Base-by-base conservation (phyloP, 2,797 vertebrate genomes). In the Fistularia commersonii region DNA sequence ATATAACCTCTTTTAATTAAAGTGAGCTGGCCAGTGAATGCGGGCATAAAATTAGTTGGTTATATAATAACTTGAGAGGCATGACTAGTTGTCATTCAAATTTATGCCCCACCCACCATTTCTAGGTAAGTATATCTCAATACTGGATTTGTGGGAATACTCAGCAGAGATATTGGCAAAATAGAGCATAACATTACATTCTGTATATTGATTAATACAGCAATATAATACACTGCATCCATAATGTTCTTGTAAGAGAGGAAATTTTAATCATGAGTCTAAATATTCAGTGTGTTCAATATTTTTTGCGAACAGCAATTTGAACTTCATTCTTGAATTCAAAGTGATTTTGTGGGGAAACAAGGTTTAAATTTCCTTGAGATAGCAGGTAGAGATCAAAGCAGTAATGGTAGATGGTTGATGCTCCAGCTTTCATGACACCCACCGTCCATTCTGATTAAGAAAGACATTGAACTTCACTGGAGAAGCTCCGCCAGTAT, bases 351-450 rank as follows among this genome's bases (percentile, higher is more conserved):
- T 45, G 15, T 32, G 57, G 35, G 53, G 40, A 50, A 43, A 47
- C 43, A 64, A 49, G 50, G 50, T 51, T 58, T n/a, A 58, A 46
- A 57, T 64, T 64, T 64, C 45, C n/a, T 45, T 8, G 10, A 12
- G 39, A 47, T 38, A 54, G 45, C 41, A 48, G 45, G 48, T 66
- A 35, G 6, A 39, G 35, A 14, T 63, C 59, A 48, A 46, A 56
- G 57, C 73, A 40, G 49, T 49, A 56, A 54, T 71, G 76, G 77
- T 77, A 64, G 72, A 81, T 74, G 76, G 69, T 79, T 71, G 61
- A 54, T 32, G 62, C 62, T 59, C 46, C 45, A 54, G 61, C 57
- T 49, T 77, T 65, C 54, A 53, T 61, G 67, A 69, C 72, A 61
- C 54, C 46, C 51, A 11, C 56, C 54, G 59, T 69, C 71, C 45